These are phyloP conservation scores for Lordiphosa mommai DNA, from an alignment of 1,140 invertebrate species.

Conservation along the genomic window DNA sequence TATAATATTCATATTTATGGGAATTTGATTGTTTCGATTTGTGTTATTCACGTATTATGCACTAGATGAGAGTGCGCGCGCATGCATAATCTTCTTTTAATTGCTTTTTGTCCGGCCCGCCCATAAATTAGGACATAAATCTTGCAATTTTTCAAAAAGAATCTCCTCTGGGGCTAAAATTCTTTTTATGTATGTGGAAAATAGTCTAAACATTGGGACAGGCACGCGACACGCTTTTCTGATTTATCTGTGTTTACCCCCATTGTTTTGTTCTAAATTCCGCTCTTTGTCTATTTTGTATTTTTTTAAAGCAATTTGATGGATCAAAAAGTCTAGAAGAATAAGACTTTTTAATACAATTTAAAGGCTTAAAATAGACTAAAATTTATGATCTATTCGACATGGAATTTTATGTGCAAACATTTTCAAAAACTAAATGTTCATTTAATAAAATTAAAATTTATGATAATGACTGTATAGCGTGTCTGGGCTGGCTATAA, in stretches of 20 bases:
- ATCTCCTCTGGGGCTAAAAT: slow-evolving; percentile 18
- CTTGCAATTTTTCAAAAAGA: slow-evolving; percentile 26
- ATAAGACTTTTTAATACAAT: slow-evolving; percentile 22
- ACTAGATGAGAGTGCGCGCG: not conserved
- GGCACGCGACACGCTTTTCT: slow-evolving; percentile 55
- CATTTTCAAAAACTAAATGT: slow-evolving; percentile 25
- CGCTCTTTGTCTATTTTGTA: not conserved
- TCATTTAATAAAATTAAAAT: slow-evolving; percentile 38
- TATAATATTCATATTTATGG: slow-evolving; percentile 8
- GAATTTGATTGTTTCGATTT: slow-evolving; percentile 35
- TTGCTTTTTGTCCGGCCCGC: slow-evolving; percentile 6
- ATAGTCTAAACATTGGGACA: slow-evolving; percentile 24
- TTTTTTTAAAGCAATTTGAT: not conserved
- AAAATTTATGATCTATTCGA: slow-evolving; percentile 37
- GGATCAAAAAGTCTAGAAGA: slow-evolving; percentile 34
- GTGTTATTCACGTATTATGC: too few relatives aligned
- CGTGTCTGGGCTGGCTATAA: slow-evolving; percentile 22
- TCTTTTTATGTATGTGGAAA: slow-evolving; percentile 17
- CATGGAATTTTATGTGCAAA: slow-evolving; percentile 9
- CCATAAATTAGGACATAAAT: slow-evolving; percentile 49
- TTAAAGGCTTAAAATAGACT: slow-evolving; percentile 11
- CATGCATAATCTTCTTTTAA: slow-evolving; percentile 5
- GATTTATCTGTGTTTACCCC: slow-evolving; percentile 57
- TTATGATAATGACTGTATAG: slow-evolving; percentile 15
- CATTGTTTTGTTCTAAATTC: slow-evolving; percentile 8